These are phyloP conservation scores for Ceyx erithaca DNA, from an alignment of 2,797 vertebrate species.

Conservation along the genomic window DNA sequence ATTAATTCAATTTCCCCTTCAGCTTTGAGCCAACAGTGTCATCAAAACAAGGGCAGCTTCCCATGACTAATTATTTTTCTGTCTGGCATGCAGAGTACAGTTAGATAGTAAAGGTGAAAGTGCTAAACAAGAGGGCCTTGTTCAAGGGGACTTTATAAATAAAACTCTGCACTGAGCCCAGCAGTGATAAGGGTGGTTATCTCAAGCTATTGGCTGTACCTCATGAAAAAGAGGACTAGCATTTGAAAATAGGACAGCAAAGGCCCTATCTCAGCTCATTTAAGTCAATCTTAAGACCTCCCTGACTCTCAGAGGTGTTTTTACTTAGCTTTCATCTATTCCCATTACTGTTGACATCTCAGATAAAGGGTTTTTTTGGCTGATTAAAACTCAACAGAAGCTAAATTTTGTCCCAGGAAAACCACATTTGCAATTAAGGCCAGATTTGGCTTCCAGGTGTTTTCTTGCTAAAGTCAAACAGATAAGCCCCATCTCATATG, in stretches of 20 bases:
- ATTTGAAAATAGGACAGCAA: slow-evolving; percentile 11
- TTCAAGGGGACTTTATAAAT: slow-evolving; percentile 1
- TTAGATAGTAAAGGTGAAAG: neutral
- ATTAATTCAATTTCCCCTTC: neutral
- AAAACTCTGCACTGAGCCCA: neutral
- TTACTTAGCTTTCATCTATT: neutral
- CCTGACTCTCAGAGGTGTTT: neutral
- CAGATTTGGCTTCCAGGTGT: neutral
- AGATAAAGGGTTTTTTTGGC: neutral
- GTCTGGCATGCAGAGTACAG: neutral
- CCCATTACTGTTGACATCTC: neutral
- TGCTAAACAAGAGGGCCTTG: neutral
- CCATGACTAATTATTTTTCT: neutral
- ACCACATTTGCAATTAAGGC: slow-evolving; percentile 15
- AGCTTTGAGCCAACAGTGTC: neutral
- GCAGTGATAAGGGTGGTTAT: neutral
- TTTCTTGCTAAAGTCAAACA: slow-evolving; percentile 25
- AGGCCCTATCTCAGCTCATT: neutral
- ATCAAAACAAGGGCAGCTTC: neutral
- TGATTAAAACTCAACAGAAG: neutral
- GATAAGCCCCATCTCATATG: neutral
- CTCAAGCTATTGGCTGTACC: neutral
- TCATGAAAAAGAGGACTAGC: neutral
- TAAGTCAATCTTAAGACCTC: neutral
- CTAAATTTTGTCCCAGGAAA: slow-evolving; percentile 27